Evolutionary conservation across 2,888 invertebrate species (phyloP).

Genomic region (Nemapogon koenigi): DNA sequence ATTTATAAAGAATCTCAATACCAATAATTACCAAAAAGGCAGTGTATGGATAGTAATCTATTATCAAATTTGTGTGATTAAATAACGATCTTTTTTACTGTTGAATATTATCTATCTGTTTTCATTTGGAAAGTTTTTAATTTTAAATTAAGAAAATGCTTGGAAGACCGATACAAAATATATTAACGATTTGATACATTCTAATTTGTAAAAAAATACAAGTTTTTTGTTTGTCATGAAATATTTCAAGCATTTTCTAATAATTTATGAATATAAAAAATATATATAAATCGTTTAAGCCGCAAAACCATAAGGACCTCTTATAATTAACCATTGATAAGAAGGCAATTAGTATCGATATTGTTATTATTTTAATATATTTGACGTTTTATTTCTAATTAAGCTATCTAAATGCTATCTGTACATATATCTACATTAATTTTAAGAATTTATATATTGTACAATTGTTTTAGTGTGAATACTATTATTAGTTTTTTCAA

Average conservation of each 20-base stretch:
- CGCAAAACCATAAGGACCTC: slow-evolving; percentile 66
- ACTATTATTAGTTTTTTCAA: slow-evolving; percentile 28
- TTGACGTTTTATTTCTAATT: slow-evolving; percentile 63
- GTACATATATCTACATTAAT: slow-evolving; percentile 58
- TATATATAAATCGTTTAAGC: slow-evolving; percentile 27
- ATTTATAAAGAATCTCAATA: slow-evolving; percentile 65
- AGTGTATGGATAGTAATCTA: slow-evolving; percentile 55
- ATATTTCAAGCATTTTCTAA: neutral
- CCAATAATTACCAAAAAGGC: slow-evolving; percentile 66
- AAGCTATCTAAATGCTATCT: slow-evolving; percentile 58
- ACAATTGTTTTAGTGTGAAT: slow-evolving; percentile 65
- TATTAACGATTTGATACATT: neutral
- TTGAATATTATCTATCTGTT: slow-evolving; percentile 1
- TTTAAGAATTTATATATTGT: slow-evolving; percentile 55
- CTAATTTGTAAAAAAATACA: neutral
- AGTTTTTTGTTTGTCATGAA: neutral
- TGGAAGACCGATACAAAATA: neutral
- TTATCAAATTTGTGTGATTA: slow-evolving; percentile 53
- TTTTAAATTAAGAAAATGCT: slow-evolving; percentile 6
- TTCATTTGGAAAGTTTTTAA: neutral
- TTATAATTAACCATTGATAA: slow-evolving; percentile 66
- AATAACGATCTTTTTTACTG: slow-evolving; percentile 27
- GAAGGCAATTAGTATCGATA: slow-evolving; percentile 63
- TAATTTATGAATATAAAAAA: slow-evolving; percentile 2
- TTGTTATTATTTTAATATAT: slow-evolving; percentile 67